phyloP scores from a whole-genome alignment of 2,113 vertebrate genomes.

The Lepisosteus oculatus region DNA sequence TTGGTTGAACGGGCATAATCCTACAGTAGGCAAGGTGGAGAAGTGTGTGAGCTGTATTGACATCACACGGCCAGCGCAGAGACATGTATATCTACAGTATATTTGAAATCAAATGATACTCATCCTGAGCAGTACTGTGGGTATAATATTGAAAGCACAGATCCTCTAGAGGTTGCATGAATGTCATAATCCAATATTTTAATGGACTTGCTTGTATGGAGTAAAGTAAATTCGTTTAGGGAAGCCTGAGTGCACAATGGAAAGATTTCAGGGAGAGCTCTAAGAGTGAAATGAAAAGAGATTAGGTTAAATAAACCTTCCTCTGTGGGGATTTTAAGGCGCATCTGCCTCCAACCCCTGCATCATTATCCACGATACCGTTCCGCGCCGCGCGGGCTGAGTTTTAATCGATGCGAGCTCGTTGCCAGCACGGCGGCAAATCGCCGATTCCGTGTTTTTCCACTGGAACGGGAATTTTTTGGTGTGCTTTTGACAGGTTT shows the following conservation, averaged over 20 bases:
- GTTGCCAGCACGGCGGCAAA: too few species aligned
- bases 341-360: conserved; percentile 36
- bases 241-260: conserved; percentile 32
- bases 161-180: conserved; percentile 13
- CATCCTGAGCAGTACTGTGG: neutral
- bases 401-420: neutral
- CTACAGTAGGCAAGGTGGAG: too few species aligned
- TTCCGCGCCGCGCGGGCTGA: neutral
- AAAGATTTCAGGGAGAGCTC: neutral
- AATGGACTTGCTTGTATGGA: conserved; percentile 40
- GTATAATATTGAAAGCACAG: neutral
- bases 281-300: conserved; percentile 42
- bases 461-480: too few species aligned
- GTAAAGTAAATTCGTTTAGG: conserved; percentile 62
- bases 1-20: too few species aligned
- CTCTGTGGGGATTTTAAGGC: neutral
- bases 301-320: conserved; percentile 41
- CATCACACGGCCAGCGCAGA: too few species aligned
- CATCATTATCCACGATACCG: neutral
- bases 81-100: too few species aligned
- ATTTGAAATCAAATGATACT: too few species aligned
- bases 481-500: too few species aligned
- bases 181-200: conserved; percentile 33
- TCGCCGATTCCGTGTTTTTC: too few species aligned
- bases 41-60: too few species aligned